Evolutionary conservation across 2,797 vertebrate species (phyloP).

Genomic region (Paramormyrops hopkinsi): DNA sequence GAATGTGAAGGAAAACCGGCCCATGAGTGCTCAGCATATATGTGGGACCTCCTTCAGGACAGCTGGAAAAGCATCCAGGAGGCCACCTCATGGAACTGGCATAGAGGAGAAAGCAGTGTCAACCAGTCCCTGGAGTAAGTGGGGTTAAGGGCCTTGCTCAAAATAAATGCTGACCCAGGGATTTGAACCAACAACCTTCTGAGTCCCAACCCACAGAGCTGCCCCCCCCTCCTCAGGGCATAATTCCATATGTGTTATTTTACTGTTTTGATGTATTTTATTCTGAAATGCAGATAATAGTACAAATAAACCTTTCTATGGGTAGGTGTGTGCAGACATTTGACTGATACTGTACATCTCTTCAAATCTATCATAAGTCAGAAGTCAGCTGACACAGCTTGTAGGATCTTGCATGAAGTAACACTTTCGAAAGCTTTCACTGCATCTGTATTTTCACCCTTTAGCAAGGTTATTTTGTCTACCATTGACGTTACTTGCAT

Average conservation of each 20-base stretch:
- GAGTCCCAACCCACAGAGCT: background rate
- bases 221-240: background rate
- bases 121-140: background rate
- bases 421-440: background rate
- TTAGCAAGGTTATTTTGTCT: background rate
- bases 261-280: background rate
- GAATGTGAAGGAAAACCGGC: background rate
- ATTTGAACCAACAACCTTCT: background rate
- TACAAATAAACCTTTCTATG: background rate
- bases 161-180: background rate
- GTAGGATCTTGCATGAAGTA: background rate
- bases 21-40: background rate
- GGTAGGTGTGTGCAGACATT: background rate
- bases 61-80: background rate
- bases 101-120: background rate
- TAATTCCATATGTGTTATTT: background rate
- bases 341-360: background rate
- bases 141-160: background rate
- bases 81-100: background rate
- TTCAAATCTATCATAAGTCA: background rate
- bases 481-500: background rate
- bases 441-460: background rate
- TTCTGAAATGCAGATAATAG: background rate
- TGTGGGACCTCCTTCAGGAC: background rate
- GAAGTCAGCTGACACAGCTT: background rate